Evolutionary conservation across 2,888 invertebrate species (phyloP).

Genomic region (Spisula solida): DNA sequence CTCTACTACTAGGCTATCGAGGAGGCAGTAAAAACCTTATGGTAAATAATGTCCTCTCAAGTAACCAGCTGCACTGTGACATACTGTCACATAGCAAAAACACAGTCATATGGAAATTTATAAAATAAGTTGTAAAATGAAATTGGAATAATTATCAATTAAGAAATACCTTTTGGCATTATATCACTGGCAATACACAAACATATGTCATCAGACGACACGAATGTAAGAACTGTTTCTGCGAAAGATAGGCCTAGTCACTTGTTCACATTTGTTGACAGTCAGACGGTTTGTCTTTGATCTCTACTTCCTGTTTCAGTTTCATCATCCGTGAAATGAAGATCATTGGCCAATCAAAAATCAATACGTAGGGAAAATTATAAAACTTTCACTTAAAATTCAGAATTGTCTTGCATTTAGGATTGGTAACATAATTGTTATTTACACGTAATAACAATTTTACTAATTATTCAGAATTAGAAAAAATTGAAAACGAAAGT

Average conservation of each 20-base stretch:
- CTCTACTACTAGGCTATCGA: no score
- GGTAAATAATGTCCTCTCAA: background rate
- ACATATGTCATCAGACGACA: background rate
- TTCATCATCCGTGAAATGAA: slow-evolving; percentile 46
- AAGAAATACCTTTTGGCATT: background rate
- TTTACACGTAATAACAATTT: no score
- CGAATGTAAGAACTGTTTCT: background rate
- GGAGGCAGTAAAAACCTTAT: background rate
- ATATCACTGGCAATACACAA: background rate
- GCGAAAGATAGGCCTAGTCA: background rate
- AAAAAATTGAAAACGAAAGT: slow-evolving; percentile 41
- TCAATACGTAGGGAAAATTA: slow-evolving; percentile 48
- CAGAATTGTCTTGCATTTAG: background rate
- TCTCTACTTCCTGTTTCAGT: slow-evolving; percentile 50
- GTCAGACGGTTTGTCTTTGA: slow-evolving; percentile 36
- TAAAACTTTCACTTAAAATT: background rate
- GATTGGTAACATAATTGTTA: background rate
- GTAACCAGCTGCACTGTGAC: background rate
- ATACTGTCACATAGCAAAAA: slow-evolving; percentile 5
- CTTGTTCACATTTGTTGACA: slow-evolving; percentile 19
- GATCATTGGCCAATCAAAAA: slow-evolving; percentile 49
- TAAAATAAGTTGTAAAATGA: background rate
- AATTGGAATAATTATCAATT: background rate
- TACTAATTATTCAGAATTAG: background rate
- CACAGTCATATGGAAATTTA: background rate